These are phyloP conservation scores for Malthinus seriepunctatus DNA, from an alignment of 2,888 invertebrate species.

Conservation along the genomic window DNA sequence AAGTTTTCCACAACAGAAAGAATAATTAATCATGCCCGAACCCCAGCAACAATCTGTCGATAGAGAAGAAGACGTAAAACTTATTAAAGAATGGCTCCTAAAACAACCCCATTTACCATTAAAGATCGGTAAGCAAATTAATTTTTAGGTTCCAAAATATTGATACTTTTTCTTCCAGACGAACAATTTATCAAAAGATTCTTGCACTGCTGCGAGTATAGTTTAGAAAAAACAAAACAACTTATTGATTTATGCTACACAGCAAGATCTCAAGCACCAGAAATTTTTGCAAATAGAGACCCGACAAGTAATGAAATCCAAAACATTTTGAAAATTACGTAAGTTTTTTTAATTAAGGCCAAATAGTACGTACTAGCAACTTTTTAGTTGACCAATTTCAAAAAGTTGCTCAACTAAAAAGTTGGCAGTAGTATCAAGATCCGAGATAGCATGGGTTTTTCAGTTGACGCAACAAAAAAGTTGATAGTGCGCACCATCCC, in stretches of 20 bases:
- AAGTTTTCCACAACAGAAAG: too few species aligned
- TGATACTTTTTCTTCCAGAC: constrained; percentile 51
- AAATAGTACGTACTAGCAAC: too few species aligned
- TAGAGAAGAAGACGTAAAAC: constrained; percentile 7
- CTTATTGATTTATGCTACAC: constrained; percentile 57
- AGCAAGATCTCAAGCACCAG: constrained; percentile 62
- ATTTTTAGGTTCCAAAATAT: neutral
- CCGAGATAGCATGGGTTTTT: too few species aligned
- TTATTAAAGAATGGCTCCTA: constrained; percentile 62
- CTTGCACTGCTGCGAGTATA: constrained; percentile 59
- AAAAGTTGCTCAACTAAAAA: too few species aligned
- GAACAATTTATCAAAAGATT: constrained; percentile 62
- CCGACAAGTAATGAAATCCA: constrained; percentile 59
- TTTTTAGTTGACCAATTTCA: neutral
- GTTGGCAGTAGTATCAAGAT: too few species aligned
- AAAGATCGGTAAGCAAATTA: constrained; percentile 57
- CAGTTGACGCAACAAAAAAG: too few species aligned
- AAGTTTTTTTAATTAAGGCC: constrained; percentile 5
- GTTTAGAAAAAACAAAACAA: constrained; percentile 62
- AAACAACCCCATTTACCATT: constrained; percentile 70
- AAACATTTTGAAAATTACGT: constrained; percentile 60
- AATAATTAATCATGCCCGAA: constrained; percentile 6
- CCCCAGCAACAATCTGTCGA: neutral
- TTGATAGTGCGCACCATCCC: too few species aligned
- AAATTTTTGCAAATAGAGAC: constrained; percentile 64